phyloP scores from a whole-genome alignment of 2,113 vertebrate species.

The Alces alces region DNA sequence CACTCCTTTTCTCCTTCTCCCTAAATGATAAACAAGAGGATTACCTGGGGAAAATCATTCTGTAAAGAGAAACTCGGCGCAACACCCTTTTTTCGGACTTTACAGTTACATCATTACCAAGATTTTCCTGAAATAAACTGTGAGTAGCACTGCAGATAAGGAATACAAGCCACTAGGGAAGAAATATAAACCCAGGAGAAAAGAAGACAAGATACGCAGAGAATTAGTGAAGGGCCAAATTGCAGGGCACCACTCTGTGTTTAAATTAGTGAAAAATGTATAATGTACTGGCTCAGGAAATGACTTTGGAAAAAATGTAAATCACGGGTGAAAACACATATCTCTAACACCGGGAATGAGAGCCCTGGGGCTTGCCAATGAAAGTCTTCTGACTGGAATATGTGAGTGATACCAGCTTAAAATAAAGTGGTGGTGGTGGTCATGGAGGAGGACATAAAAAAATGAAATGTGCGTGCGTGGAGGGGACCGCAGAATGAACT shows the following conservation, averaged over 20 bases:
- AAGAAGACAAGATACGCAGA: not conserved
- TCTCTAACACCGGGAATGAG: rapidly evolving
- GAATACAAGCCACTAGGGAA: not conserved
- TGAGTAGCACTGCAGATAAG: not conserved
- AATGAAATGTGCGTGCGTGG: not conserved
- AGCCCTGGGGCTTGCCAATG: not conserved
- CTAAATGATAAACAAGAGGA: constrained; percentile 38
- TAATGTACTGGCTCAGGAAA: not conserved
- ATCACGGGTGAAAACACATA: not conserved
- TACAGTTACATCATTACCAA: not conserved
- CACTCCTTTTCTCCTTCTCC: not conserved
- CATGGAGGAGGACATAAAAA: not conserved
- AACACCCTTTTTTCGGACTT: not conserved
- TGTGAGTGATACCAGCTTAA: not conserved
- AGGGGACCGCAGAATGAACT: not conserved
- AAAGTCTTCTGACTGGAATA: not conserved
- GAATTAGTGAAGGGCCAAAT: not conserved
- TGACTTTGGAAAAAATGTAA: not conserved
- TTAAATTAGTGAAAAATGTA: not conserved
- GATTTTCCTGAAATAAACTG: not conserved
- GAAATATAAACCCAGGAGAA: not conserved
- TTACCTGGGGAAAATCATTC: not conserved
- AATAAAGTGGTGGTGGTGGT: not conserved
- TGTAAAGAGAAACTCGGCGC: constrained; percentile 22
- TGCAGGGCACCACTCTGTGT: not conserved